A percentile compares a stretch with the other conserved stretches of the same genome.
phyloP scores from a whole-genome alignment of 2,797 vertebrate genomes.

The Austrolebias charrua region DNA sequence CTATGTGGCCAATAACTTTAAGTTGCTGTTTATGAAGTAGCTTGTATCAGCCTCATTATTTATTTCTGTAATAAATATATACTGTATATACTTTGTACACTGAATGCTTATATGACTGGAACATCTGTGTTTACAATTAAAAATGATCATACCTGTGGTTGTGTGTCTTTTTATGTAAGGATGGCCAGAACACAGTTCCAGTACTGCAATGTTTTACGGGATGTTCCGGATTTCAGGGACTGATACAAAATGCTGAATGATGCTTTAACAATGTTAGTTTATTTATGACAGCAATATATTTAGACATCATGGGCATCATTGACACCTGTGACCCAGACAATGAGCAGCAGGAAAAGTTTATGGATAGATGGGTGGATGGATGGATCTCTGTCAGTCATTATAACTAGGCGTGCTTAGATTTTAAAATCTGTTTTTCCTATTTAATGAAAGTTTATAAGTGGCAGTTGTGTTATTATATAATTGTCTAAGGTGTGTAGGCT shows the following conservation, averaged over 20 bases:
- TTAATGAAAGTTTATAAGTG: conserved; percentile 32
- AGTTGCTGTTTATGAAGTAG: conserved; percentile 26
- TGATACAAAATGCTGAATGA: conserved; percentile 65
- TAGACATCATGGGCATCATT: conserved; percentile 10
- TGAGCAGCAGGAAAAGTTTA: too few species aligned
- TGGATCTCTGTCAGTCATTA: conserved; percentile 37
- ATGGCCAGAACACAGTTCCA: conserved; percentile 40
- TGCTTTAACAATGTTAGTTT: not conserved
- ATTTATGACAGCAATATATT: conserved; percentile 56
- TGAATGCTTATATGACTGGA: conserved; percentile 3
- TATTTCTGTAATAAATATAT: conserved; percentile 9
- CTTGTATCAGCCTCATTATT: conserved; percentile 20
- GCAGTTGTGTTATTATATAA: conserved; percentile 37
- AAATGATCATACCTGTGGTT: conserved; percentile 23
- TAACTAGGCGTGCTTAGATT: conserved; percentile 31
- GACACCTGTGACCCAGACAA: too few species aligned
- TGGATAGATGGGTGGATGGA: too few species aligned
- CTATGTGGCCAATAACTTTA: conserved; percentile 41
- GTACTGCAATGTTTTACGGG: conserved; percentile 61
- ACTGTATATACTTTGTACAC: not conserved
- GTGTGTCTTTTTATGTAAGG: conserved; percentile 31
- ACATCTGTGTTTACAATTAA: conserved; percentile 16
- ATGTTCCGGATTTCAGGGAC: conserved; percentile 55
- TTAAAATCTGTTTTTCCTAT: conserved; percentile 19
- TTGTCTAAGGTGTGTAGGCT: not conserved